Conservation (phyloP, 2,113 vertebrate genomes). For the Gallinago media region DNA sequence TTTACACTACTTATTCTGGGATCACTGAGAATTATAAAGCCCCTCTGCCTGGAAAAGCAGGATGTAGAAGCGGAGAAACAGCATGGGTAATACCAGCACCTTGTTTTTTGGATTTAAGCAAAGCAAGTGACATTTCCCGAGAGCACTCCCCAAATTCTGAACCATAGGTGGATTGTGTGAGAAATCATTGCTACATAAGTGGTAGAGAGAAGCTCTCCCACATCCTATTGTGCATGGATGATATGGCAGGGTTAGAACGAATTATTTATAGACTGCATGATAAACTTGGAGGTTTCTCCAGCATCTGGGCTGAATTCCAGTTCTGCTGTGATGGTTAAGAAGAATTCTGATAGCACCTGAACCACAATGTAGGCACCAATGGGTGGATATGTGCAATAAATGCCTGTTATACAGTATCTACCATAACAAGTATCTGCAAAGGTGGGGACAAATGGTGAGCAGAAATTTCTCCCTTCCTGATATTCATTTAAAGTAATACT, state of each 20-base stretch:
- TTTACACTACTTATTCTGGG: not conserved
- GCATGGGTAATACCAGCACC: not conserved
- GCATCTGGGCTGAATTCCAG: not conserved
- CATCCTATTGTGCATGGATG: rapidly evolving
- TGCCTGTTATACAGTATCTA: not conserved
- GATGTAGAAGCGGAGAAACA: not conserved
- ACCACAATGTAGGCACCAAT: not conserved
- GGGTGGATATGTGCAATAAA: not conserved
- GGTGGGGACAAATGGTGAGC: not conserved
- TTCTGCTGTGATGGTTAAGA: not conserved
- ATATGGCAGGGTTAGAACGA: not conserved
- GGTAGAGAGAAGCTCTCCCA: not conserved
- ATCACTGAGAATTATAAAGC: not conserved
- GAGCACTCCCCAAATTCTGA: rapidly evolving
- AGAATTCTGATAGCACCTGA: not conserved
- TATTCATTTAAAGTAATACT: not conserved
- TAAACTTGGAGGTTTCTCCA: not conserved
- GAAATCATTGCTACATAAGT: not conserved
- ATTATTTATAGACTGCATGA: constrained; percentile 1
- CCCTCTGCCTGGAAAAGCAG: not conserved
- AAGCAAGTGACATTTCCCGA: not conserved
- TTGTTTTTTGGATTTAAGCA: not conserved
- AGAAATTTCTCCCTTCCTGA: not conserved
- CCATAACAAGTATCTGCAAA: not conserved
- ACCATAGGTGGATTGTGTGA: not conserved